Base-by-base conservation (phyloP, 2,113 vertebrate genomes). In the Coptodon bakossiorum region DNA sequence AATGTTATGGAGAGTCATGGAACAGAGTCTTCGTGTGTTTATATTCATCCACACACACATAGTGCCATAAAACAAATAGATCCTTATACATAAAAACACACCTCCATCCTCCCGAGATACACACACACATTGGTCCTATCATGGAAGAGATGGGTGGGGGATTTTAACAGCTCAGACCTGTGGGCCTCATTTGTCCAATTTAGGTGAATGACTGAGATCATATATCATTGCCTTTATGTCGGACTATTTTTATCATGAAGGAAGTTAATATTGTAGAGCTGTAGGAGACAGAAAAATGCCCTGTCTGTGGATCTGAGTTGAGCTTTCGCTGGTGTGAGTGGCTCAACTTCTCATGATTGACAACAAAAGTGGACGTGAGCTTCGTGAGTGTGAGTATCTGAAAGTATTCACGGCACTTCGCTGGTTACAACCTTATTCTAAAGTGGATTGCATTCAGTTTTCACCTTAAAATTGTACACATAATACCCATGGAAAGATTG, bases 161-260 rank as follows among this genome's bases (percentile, higher is more conserved):
- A 87, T 68, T 89, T 89, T 94, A 90, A 88, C 91, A 84, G 88
- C 78, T 92, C 91, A 84, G 84, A 93, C 43, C 80, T 88, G 89
- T 92, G 90, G 90, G 86, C 90, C 93, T 94, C 91, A 93, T 95
- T 94, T 94, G 92, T 93, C 92, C 93, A 94, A 94, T 95, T 94
- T 90, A 92, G 88, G 92, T 91, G 90, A 93, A 91, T 93, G 89
- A 93, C 90, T 90, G 80, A 90, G 90, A 91, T 95, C 92, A 87
- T 94, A 93, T 91, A 92, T 94, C 92, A 91, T 90, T 92, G 86
- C 80, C 89, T 84, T 90, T 83, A 86, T 86, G 91, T 93, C 85
- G 53, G 53, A 85, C 91, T 91, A 92, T 95, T 93, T 92, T 86
- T 89, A 88, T 91, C 88, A 66, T 27, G 63, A 66, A 91, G 86